Percentiles rank a stretch among this genome's conserved stretches.
phyloP scores from a whole-genome alignment of 2,797 vertebrate species.

The Monodelphis domestica region DNA sequence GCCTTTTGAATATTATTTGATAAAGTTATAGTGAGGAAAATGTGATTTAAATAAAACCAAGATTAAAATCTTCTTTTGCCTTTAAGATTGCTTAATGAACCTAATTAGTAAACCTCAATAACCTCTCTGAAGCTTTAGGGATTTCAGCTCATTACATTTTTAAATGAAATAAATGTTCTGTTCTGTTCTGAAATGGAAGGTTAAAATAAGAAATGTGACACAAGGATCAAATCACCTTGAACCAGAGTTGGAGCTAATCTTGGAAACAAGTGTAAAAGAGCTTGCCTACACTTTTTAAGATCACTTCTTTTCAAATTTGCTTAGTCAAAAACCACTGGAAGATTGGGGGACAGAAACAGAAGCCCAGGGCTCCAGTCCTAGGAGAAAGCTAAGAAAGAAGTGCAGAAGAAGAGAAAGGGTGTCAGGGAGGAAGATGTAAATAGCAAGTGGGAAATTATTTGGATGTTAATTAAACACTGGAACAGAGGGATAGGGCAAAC shows the following conservation, averaged over 20 bases:
- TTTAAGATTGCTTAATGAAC: slow-evolving; percentile 69
- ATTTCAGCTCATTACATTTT: slow-evolving; percentile 72
- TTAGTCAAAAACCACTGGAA: slow-evolving; percentile 19
- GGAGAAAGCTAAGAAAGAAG: not conserved
- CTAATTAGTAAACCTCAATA: slow-evolving; percentile 77
- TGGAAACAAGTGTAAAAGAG: slow-evolving; percentile 72
- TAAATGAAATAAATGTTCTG: slow-evolving; percentile 72
- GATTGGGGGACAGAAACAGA: slow-evolving; percentile 50
- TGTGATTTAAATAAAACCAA: not conserved
- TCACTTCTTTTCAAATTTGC: slow-evolving; percentile 52
- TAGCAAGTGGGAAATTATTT: slow-evolving; percentile 10
- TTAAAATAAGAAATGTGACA: slow-evolving; percentile 65
- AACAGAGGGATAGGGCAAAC: not conserved
- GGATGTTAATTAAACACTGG: slow-evolving; percentile 35
- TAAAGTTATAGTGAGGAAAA: slow-evolving; percentile 14
- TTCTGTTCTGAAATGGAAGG: slow-evolving; percentile 68
- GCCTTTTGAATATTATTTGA: slow-evolving; percentile 62
- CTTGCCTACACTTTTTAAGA: slow-evolving; percentile 55
- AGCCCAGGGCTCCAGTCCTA: not conserved
- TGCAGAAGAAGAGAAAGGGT: not conserved
- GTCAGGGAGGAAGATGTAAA: not conserved
- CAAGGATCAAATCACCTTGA: slow-evolving; percentile 76
- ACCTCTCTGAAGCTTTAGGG: slow-evolving; percentile 63
- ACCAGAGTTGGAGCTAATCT: slow-evolving; percentile 65
- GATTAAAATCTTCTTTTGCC: slow-evolving; percentile 57